Conservation (phyloP, 2,113 vertebrate genomes). For the Copsychus sechellarum region DNA sequence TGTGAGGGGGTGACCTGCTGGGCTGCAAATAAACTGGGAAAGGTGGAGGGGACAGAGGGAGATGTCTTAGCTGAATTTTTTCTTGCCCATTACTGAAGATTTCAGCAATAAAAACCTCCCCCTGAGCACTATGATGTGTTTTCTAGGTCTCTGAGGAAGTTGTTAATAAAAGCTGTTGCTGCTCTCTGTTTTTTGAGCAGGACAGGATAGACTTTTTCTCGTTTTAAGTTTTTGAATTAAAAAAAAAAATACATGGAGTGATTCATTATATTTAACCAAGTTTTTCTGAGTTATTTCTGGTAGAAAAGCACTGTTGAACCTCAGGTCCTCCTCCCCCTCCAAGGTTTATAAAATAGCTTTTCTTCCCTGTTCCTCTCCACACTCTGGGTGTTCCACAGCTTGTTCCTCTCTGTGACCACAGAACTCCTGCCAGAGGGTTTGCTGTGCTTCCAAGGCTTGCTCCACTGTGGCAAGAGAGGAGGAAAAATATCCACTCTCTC, state of each 20-base stretch:
- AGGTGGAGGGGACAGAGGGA: background rate
- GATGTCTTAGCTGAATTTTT: background rate
- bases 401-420: background rate
- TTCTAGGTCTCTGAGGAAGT: background rate
- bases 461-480: background rate
- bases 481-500: background rate
- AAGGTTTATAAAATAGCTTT: background rate
- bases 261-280: background rate
- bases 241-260: background rate
- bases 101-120: background rate
- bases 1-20: background rate
- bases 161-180: background rate
- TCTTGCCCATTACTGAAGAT: background rate
- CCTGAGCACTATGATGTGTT: background rate
- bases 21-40: background rate
- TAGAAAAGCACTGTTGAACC: background rate
- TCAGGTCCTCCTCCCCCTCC: background rate
- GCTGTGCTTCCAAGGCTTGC: background rate
- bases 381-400: background rate
- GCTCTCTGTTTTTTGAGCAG: background rate
- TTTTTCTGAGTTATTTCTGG: background rate
- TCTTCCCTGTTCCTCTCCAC: background rate
- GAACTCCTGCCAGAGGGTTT: background rate
- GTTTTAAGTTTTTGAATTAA: background rate
- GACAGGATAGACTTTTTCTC: background rate